A percentile compares a stretch with the other conserved stretches of the same genome.
Evolutionary conservation across 2,797 vertebrate genomes (phyloP).

Genomic region (Sebastiscus tertius): DNA sequence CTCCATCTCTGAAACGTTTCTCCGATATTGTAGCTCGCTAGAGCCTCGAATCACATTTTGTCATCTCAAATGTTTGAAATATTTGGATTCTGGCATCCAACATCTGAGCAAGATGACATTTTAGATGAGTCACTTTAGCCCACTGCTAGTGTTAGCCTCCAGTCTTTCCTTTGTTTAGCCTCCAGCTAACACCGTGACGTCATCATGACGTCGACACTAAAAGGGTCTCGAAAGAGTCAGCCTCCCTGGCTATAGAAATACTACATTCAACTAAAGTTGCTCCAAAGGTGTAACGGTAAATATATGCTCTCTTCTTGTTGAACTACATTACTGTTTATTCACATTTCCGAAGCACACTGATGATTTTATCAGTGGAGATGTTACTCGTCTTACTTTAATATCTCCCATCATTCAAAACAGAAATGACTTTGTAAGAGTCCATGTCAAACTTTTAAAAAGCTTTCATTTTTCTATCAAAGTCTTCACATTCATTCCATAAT

Average conservation of each 20-base stretch:
- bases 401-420: not conserved
- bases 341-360: not conserved
- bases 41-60: too few relatives aligned
- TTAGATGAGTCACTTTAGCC: too few relatives aligned
- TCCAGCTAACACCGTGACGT: too few relatives aligned
- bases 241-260: not conserved
- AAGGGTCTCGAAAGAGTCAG: accelerated
- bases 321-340: not conserved
- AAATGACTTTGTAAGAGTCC: conserved; percentile 11
- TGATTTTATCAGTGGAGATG: not conserved
- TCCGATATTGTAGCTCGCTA: too few relatives aligned
- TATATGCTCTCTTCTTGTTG: too few relatives aligned
- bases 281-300: not conserved
- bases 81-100: too few relatives aligned
- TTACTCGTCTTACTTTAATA: not conserved
- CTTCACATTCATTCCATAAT: conserved; percentile 16
- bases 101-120: too few relatives aligned
- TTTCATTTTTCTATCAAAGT: conserved; percentile 36
- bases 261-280: not conserved
- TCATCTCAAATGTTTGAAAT: too few relatives aligned
- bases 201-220: too few relatives aligned
- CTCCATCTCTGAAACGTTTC: too few relatives aligned
- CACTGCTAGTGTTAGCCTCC: accelerated
- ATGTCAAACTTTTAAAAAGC: conserved; percentile 48
- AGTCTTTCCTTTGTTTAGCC: too few relatives aligned